A percentile compares a stretch with the other conserved stretches of the same genome.
phyloP scores from a whole-genome alignment of 2,797 vertebrate species.

The Gorsachius magnificus region DNA sequence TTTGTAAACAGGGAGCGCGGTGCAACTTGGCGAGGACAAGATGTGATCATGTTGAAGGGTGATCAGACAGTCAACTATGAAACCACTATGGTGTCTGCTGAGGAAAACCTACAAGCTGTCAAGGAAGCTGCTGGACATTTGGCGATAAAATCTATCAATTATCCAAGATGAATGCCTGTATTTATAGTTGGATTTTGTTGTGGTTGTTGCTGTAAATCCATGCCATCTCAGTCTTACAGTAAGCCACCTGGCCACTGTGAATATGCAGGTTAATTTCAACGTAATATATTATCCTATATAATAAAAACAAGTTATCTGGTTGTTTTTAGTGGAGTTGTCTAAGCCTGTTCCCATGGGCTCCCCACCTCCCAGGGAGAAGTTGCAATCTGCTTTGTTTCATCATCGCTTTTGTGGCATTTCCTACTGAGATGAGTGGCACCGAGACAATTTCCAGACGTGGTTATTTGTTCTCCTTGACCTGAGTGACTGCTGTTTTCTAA shows the following conservation, averaged over 20 bases:
- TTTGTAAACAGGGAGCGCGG: conserved; percentile 48
- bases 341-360: conserved; percentile 29
- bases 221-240: conserved; percentile 8
- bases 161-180: not conserved
- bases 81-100: not conserved
- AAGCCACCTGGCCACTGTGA: conserved; percentile 24
- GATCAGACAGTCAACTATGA: conserved; percentile 1
- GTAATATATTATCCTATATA: conserved; percentile 45
- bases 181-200: not conserved
- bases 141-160: not conserved
- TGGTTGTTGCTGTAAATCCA: not conserved
- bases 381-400: conserved; percentile 66
- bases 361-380: conserved; percentile 49
- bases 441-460: conserved; percentile 53
- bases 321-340: conserved; percentile 34
- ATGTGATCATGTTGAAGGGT: not conserved
- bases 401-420: conserved; percentile 65
- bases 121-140: conserved; percentile 9
- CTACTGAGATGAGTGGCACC: conserved; percentile 54
- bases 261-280: not conserved
- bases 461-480: conserved; percentile 65
- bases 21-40: not conserved
- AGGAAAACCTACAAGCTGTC: conserved; percentile 52
- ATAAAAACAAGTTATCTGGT: conserved; percentile 24
- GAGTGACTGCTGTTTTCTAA: conserved; percentile 39